Base-by-base conservation (phyloP, 1,140 invertebrate species). In the Brachionus angularis region DNA sequence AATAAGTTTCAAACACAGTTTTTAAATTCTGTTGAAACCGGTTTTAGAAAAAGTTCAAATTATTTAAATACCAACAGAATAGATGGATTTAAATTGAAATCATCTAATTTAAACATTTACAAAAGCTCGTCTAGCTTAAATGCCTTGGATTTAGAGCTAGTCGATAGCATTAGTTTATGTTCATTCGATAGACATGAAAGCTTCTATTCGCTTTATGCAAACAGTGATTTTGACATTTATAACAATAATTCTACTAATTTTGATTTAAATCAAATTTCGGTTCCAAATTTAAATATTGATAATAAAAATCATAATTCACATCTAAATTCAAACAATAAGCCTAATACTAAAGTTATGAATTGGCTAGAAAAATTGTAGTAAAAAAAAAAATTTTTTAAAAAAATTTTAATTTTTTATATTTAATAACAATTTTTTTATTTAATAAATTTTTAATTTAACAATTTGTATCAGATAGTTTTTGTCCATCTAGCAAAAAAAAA, bases 111-210 rank as follows among this genome's bases (percentile, higher is more conserved):
- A 4, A 58, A 58, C 27, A 18, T 58, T 23, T 58, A 10, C 16
- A 58, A 58, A 39, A 58, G 53, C n/a, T 58, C 53, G 39, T 39
- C 12, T 27, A 58, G 53, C n/a, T 18, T 58, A 39, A 58, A 58
- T 39, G 53, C 53, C 21, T 21, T 58, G 8, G 53, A 58, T 23
- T 39, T 58, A 21, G 53, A 58, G 34, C 21, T 29, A 10, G n/a
- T 58, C 1, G 53, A 58, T 58, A 58, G 18, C 18, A 39, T 39
- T 39, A 58, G 53, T 27, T 23, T 58, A 23, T 31, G 53, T 7
- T 58, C 53, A 23, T 58, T 58, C 39, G 53, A 58, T 58, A 36
- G 53, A 58, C 39, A 27, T n/a, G n/a, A n/a, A 18, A 58, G 53
- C 25, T 58, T 27, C 14, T 39, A 39, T 39, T 58, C 53, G 3